phyloP scores from a whole-genome alignment of 2,888 invertebrate species.

The Agrochola lychnidis region DNA sequence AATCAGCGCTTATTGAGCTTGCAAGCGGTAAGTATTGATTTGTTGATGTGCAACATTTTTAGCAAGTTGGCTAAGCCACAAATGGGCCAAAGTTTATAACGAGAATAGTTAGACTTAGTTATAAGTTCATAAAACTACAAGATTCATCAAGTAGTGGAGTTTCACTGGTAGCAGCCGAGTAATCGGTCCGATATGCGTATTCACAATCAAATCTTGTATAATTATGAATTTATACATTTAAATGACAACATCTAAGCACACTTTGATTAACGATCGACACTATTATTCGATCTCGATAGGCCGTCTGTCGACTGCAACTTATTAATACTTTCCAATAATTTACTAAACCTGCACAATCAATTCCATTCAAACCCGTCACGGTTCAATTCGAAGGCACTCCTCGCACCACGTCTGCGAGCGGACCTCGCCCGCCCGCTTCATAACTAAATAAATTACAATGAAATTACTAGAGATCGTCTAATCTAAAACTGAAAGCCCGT shows the following conservation, averaged over 20 bases:
- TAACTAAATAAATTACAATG: slow-evolving; percentile 65
- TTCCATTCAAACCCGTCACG: slow-evolving; percentile 72
- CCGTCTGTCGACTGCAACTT: slow-evolving; percentile 74
- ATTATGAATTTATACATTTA: slow-evolving; percentile 62
- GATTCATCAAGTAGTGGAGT: slow-evolving; percentile 56
- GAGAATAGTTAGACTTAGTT: slow-evolving; percentile 45
- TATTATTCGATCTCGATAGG: slow-evolving; percentile 75
- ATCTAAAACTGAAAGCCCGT: slow-evolving; percentile 2
- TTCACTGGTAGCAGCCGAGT: slow-evolving; percentile 58
- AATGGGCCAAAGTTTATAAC: slow-evolving; percentile 57
- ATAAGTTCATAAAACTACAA: slow-evolving; percentile 61
- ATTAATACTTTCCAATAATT: slow-evolving; percentile 82
- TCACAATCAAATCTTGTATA: slow-evolving; percentile 61
- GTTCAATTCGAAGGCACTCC: slow-evolving; percentile 79
- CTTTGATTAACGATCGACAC: slow-evolving; percentile 61
- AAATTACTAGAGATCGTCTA: slow-evolving; percentile 22
- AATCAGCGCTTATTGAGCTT: slow-evolving; percentile 11
- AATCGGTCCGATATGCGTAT: slow-evolving; percentile 32
- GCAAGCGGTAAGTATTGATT: slow-evolving; percentile 53
- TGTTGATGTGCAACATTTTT: slow-evolving; percentile 55
- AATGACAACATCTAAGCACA: slow-evolving; percentile 71
- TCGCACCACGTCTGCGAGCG: slow-evolving; percentile 70
- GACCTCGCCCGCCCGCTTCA: slow-evolving; percentile 66
- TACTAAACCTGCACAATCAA: slow-evolving; percentile 70
- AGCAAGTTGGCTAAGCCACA: slow-evolving; percentile 52